Percentiles rank a stretch among this genome's conserved stretches.
phyloP scores from a whole-genome alignment of 2,888 invertebrate genomes.

The Melinaea menophilus region DNA sequence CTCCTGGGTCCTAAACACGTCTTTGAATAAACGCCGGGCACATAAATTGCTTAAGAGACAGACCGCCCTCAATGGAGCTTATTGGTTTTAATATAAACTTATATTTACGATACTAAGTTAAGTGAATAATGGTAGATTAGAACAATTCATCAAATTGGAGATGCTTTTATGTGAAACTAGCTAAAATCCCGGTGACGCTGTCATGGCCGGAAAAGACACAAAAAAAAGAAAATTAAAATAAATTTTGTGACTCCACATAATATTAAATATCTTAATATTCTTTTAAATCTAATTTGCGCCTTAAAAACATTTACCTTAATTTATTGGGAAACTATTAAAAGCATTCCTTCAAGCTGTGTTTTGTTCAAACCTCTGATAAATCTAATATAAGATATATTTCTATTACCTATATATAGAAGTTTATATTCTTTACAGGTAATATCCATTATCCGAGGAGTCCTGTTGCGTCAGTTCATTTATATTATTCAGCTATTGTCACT shows the following conservation, averaged over 20 bases:
- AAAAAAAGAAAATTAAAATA: too few species aligned
- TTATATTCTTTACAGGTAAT: too few species aligned
- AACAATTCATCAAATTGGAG: not conserved
- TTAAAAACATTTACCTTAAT: too few species aligned
- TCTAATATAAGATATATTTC: too few species aligned
- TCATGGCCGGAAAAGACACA: too few species aligned
- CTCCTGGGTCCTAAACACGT: conserved; percentile 46
- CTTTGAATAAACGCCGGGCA: conserved; percentile 44
- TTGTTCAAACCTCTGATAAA: too few species aligned
- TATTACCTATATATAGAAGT: too few species aligned
- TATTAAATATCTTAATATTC: too few species aligned
- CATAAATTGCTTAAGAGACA: conserved; percentile 67
- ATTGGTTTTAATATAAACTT: conserved; percentile 43
- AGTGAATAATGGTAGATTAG: not conserved
- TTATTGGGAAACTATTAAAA: too few species aligned
- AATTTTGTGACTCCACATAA: too few species aligned
- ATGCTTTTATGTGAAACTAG: not conserved
- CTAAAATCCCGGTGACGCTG: not conserved
- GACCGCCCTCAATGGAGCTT: conserved; percentile 57
- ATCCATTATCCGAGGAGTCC: conserved; percentile 2
- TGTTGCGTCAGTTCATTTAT: conserved; percentile 39
- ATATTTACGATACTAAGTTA: not conserved
- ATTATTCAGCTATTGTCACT: conserved; percentile 43
- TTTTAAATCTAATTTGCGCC: too few species aligned
- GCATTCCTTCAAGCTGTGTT: too few species aligned